Percentiles rank a stretch among this genome's conserved stretches.
These are phyloP conservation scores for Syrrhaptes paradoxus DNA, from an alignment of 2,113 vertebrate genomes.

Conservation along the genomic window DNA sequence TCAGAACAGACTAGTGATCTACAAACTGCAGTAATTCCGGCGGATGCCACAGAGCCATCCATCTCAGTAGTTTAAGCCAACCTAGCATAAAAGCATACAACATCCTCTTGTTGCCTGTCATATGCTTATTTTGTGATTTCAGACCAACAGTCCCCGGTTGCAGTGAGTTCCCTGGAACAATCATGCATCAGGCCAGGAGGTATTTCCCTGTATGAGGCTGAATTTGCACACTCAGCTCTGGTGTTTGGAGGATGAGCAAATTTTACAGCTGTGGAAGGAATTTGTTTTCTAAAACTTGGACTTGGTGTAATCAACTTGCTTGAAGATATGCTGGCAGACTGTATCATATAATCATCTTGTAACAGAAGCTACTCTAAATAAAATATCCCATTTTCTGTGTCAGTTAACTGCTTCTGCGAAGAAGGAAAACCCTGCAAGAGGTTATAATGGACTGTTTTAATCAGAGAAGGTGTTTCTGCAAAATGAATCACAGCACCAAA, in stretches of 20 bases:
- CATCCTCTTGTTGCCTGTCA: not conserved
- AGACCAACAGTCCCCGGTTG: not conserved
- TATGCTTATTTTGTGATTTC: not conserved
- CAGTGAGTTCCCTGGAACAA: not conserved
- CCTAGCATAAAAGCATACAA: not conserved
- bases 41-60: not conserved
- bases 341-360: not conserved
- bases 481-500: not conserved
- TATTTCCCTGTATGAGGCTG: not conserved
- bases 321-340: not conserved
- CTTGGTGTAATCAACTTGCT: not conserved
- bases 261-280: not conserved
- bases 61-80: not conserved
- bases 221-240: not conserved
- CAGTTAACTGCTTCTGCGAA: not conserved
- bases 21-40: not conserved
- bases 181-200: not conserved
- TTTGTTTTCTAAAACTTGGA: not conserved
- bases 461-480: not conserved
- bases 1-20: not conserved
- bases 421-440: not conserved
- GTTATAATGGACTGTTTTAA: not conserved
- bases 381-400: not conserved
- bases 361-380: not conserved
- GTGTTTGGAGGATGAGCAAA: not conserved